Evolutionary conservation across 2,113 vertebrate species (phyloP).

Genomic region (Rhizomys pruinosus): DNA sequence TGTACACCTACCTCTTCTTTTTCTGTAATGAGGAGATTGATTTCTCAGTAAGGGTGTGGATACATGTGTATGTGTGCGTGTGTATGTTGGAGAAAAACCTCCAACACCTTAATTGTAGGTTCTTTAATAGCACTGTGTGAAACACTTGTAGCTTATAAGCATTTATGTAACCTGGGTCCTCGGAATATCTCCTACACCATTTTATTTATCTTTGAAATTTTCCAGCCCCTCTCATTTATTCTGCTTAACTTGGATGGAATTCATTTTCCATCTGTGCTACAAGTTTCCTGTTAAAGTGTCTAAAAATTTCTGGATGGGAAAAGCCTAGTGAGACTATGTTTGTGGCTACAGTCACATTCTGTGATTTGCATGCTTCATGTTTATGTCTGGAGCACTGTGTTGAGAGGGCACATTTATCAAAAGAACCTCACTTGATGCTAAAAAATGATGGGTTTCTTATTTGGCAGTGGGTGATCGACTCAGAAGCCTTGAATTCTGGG

Average conservation of each 20-base stretch:
- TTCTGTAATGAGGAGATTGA: slow-evolving; percentile 54
- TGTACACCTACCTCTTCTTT: not conserved
- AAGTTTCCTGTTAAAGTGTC: slow-evolving; percentile 52
- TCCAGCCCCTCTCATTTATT: slow-evolving; percentile 27
- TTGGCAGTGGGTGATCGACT: slow-evolving; percentile 9
- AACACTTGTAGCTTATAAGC: slow-evolving; percentile 51
- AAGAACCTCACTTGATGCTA: not conserved
- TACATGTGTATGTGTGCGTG: not conserved
- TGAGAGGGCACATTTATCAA: not conserved
- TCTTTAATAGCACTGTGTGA: slow-evolving; percentile 71
- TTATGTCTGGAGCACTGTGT: not conserved
- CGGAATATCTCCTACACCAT: slow-evolving; percentile 52
- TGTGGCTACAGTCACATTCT: not conserved
- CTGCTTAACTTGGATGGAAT: slow-evolving; percentile 66
- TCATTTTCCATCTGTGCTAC: slow-evolving; percentile 66
- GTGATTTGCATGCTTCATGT: not conserved
- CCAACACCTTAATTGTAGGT: slow-evolving; percentile 78
- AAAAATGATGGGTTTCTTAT: not conserved
- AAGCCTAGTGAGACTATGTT: slow-evolving; percentile 8
- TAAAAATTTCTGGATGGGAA: slow-evolving; percentile 64
- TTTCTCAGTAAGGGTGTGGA: slow-evolving; percentile 11
- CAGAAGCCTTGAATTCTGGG: not conserved
- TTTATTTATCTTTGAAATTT: slow-evolving; percentile 61
- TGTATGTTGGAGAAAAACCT: slow-evolving; percentile 34
- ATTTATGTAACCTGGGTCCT: slow-evolving; percentile 58